Evolutionary conservation across 2,888 invertebrate genomes (phyloP).

Genomic region (Calameuta pallipes): DNA sequence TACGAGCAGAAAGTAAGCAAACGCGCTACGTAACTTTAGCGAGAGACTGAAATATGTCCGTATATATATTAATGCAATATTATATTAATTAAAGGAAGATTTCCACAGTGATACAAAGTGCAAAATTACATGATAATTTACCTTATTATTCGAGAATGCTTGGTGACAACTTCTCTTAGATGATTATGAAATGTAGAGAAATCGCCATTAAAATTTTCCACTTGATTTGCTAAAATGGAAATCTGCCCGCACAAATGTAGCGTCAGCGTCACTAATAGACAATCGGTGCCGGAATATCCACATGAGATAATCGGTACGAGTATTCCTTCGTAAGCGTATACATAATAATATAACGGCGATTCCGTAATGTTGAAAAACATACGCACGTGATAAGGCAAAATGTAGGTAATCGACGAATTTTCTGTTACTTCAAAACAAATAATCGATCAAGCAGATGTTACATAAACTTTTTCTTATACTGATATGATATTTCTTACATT

Average conservation of each 20-base stretch:
- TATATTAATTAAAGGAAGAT: not conserved
- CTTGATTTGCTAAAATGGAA: slow-evolving; percentile 11
- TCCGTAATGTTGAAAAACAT: slow-evolving; percentile 18
- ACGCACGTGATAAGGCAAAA: slow-evolving; percentile 3
- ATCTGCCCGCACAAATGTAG: slow-evolving; percentile 32
- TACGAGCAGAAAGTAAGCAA: slow-evolving; percentile 18
- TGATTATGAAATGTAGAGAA: not conserved
- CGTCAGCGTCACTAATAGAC: slow-evolving; percentile 19
- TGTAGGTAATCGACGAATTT: not conserved
- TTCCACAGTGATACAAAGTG: not conserved
- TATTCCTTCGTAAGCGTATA: slow-evolving; percentile 13
- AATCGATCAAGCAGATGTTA: too few species aligned
- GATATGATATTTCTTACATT: too few species aligned
- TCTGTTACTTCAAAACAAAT: not conserved
- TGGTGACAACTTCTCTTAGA: not conserved
- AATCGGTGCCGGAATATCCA: slow-evolving; percentile 15
- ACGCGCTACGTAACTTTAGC: not conserved
- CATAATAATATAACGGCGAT: not conserved
- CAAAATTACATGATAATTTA: not conserved
- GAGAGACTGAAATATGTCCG: not conserved
- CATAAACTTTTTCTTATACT: too few species aligned
- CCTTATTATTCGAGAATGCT: slow-evolving; percentile 1
- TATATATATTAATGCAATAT: not conserved
- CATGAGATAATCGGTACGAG: not conserved
- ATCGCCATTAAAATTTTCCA: not conserved